phyloP scores from a whole-genome alignment of 2,888 invertebrate species.

The Cataglyphis albicans region DNA sequence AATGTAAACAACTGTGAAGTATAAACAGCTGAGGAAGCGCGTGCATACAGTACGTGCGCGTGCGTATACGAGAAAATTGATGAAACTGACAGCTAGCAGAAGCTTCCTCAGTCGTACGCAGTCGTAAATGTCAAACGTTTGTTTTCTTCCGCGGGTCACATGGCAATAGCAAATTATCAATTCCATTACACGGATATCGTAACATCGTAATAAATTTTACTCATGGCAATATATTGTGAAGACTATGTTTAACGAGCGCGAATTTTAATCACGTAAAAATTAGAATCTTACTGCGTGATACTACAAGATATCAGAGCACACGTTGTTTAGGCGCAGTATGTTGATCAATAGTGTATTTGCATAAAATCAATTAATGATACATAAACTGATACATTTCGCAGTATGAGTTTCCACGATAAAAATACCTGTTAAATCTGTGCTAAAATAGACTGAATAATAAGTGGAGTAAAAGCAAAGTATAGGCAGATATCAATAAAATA shows the following conservation, averaged over 20 bases:
- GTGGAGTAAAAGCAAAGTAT: background rate
- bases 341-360: constrained; percentile 59
- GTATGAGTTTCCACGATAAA: background rate
- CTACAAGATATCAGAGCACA: background rate
- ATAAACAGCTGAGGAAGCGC: constrained; percentile 25
- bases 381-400: background rate
- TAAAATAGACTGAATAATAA: constrained; percentile 10
- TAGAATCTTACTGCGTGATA: background rate
- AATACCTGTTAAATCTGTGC: background rate
- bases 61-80: constrained; percentile 17
- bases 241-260: background rate
- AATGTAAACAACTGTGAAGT: constrained; percentile 30
- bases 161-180: constrained; percentile 21
- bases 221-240: background rate
- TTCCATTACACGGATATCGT: background rate
- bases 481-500: background rate
- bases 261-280: constrained; percentile 28
- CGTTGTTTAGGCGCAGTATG: background rate
- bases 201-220: background rate
- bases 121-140: constrained; percentile 44
- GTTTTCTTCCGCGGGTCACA: constrained; percentile 34
- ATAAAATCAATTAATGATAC: constrained; percentile 67
- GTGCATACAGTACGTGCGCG: background rate
- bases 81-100: constrained; percentile 28
- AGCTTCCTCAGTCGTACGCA: constrained; percentile 5